Conservation (phyloP, 53 echinoderm and acorn worm species). For the Paracentrotus lividus region DNA sequence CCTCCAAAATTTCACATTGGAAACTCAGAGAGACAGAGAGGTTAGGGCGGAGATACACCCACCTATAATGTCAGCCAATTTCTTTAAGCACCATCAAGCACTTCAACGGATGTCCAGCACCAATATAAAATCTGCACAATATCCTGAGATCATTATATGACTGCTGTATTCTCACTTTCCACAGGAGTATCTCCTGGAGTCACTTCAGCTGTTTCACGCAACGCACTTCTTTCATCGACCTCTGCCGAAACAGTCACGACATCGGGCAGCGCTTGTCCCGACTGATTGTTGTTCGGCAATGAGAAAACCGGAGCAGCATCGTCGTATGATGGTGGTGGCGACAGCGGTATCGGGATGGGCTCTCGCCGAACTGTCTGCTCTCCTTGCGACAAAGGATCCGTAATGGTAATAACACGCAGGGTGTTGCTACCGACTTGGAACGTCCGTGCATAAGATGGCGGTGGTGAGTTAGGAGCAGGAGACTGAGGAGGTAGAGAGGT, state of each 20-base stretch:
- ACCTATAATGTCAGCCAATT: neutral
- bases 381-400: neutral
- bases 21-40: too few relatives aligned
- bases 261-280: constrained; percentile 45
- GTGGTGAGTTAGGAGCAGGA: constrained; percentile 49
- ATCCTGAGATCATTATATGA: constrained; percentile 28
- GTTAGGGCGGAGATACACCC: too few relatives aligned
- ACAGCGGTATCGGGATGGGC: constrained; percentile 51
- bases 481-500: constrained; percentile 23
- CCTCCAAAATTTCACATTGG: too few relatives aligned
- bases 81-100: neutral
- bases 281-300: neutral
- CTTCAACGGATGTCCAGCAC: neutral
- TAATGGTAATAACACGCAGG: constrained; percentile 13
- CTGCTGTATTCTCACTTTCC: constrained; percentile 2
- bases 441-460: constrained; percentile 33
- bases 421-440: constrained; percentile 12
- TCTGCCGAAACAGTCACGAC: constrained; percentile 22
- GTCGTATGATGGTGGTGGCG: constrained; percentile 67
- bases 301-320: constrained; percentile 36
- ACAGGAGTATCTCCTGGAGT: too few relatives aligned
- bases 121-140: neutral
- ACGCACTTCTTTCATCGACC: constrained; percentile 37
- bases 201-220: neutral
- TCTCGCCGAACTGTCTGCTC: constrained; percentile 18